A percentile compares a stretch with the other conserved stretches of the same genome.
phyloP scores from a whole-genome alignment of 2,113 vertebrate genomes.

The Mellivora capensis region DNA sequence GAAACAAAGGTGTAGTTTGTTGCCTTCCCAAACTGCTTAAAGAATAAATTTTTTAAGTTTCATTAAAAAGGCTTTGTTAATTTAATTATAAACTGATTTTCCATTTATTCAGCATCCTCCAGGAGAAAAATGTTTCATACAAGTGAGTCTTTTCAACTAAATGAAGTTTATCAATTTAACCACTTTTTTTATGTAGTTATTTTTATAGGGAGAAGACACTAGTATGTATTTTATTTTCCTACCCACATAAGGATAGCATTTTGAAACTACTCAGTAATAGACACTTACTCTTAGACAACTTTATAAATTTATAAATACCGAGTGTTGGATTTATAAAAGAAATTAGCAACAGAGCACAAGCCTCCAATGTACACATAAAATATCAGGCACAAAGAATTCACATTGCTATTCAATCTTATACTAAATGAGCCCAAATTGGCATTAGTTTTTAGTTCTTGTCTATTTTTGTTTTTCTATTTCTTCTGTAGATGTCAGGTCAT shows the following conservation, averaged over 20 bases:
- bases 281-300: not conserved
- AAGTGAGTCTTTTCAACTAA: conserved; percentile 3
- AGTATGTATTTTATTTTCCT: not conserved
- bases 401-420: not conserved
- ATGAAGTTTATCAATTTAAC: not conserved
- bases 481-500: not conserved
- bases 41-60: not conserved
- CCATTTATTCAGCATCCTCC: not conserved
- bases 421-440: not conserved
- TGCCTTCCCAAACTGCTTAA: conserved; percentile 1
- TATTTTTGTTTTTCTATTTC: not conserved
- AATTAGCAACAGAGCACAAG: not conserved
- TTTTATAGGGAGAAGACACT: not conserved
- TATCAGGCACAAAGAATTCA: not conserved
- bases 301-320: not conserved
- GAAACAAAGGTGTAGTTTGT: not conserved
- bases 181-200: not conserved
- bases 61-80: not conserved
- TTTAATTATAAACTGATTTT: not conserved
- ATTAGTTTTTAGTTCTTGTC: not conserved
- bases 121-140: not conserved
- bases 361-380: not conserved
- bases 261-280: not conserved
- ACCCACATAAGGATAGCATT: not conserved
- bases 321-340: not conserved